phyloP scores from a whole-genome alignment of 1,140 invertebrate species.

The Hestina assimilis region DNA sequence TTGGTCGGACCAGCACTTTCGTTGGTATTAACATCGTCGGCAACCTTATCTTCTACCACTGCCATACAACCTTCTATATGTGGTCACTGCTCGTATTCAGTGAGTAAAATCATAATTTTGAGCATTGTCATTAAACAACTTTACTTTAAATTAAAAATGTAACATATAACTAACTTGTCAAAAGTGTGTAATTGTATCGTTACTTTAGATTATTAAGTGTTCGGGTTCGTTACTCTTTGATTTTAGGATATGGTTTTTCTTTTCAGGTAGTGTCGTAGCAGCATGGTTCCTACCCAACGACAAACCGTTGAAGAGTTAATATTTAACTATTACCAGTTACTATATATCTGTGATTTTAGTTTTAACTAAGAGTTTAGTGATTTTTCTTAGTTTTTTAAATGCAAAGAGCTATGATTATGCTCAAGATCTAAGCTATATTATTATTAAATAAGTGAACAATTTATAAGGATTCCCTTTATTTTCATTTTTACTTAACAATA shows the following conservation, averaged over 20 bases:
- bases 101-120: slow-evolving; percentile 35
- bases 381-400: neutral
- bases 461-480: no score
- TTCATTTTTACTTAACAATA: no score
- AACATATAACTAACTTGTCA: no score
- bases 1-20: slow-evolving; percentile 59
- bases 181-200: no score
- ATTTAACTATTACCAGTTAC: neutral
- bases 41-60: slow-evolving; percentile 58
- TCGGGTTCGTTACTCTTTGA: no score
- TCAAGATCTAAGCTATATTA: no score
- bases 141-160: no score
- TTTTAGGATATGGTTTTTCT: slow-evolving; percentile 12
- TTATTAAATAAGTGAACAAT: no score
- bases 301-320: slow-evolving; percentile 20
- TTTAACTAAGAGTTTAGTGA: neutral
- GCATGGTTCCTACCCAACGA: slow-evolving; percentile 60
- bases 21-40: slow-evolving; percentile 64
- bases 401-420: no score
- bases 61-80: slow-evolving; percentile 56
- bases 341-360: slow-evolving; percentile 20
- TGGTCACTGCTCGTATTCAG: slow-evolving; percentile 63
- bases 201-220: no score
- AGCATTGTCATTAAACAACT: neutral
- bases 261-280: slow-evolving; percentile 53